Evolutionary conservation across 2,888 invertebrate species (phyloP).

Genomic region (Pollenia griseotomentosa): DNA sequence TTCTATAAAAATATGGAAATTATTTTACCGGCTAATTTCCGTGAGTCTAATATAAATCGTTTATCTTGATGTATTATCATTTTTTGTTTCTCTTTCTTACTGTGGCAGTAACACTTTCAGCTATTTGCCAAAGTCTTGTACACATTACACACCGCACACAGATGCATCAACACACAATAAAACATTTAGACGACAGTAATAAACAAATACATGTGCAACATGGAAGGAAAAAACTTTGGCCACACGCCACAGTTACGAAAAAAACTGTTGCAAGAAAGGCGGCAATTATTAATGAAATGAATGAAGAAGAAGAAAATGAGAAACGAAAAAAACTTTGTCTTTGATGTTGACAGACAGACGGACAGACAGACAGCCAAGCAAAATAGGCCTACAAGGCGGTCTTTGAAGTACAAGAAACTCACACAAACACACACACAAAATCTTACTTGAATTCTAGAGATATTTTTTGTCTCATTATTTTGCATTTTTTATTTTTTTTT

Average conservation of each 20-base stretch:
- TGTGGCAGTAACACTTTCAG: conserved; percentile 65
- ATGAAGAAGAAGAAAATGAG: conserved; percentile 52
- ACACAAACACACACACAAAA: conserved; percentile 1
- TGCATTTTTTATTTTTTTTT: conserved; percentile 23
- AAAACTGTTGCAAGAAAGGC: conserved; percentile 56
- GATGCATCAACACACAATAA: background rate
- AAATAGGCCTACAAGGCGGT: conserved; percentile 72
- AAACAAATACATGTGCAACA: conserved; percentile 36
- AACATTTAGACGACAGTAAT: conserved; percentile 50
- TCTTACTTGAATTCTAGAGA: conserved; percentile 53
- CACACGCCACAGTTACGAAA: conserved; percentile 64
- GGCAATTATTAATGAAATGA: conserved; percentile 73
- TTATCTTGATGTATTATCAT: conserved; percentile 22
- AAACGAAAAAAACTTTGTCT: conserved; percentile 60
- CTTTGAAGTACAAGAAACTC: conserved; percentile 66
- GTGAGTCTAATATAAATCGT: conserved; percentile 12
- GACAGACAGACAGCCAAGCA: conserved; percentile 59
- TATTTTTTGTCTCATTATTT: conserved; percentile 30
- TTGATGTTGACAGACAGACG: conserved; percentile 58
- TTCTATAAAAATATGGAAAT: no score
- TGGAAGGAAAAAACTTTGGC: conserved; percentile 60
- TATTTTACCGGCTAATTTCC: background rate
- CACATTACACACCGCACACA: conserved; percentile 18
- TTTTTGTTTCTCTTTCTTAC: conserved; percentile 25
- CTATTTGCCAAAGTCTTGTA: conserved; percentile 46